These are phyloP conservation scores for Platygyra sinensis DNA, from an alignment of 64 coral and sea anemone species.

Conservation along the genomic window DNA sequence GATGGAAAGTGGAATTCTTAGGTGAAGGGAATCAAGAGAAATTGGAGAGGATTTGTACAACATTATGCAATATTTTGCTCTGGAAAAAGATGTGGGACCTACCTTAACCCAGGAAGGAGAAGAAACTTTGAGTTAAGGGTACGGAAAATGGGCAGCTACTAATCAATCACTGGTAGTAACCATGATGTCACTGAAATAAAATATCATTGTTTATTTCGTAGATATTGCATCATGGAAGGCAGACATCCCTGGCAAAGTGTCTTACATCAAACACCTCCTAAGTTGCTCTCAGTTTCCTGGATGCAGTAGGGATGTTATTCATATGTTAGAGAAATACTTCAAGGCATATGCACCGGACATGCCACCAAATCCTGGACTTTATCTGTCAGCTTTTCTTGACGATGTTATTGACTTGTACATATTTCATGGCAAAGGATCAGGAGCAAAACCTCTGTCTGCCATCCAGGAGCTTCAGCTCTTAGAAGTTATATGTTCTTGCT, in stretches of 20 bases:
- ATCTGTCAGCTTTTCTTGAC: slow-evolving; percentile 78
- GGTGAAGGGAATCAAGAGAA: too few species aligned
- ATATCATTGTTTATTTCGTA: slow-evolving; percentile 9
- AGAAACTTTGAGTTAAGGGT: too few species aligned
- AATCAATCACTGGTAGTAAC: too few species aligned
- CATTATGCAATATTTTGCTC: too few species aligned
- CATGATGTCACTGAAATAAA: not conserved
- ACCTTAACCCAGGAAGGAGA: too few species aligned
- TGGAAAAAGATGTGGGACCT: too few species aligned
- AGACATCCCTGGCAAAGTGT: slow-evolving; percentile 81
- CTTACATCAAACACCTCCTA: slow-evolving; percentile 66
- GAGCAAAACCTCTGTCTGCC: slow-evolving; percentile 52
- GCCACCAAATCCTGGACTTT: slow-evolving; percentile 73
- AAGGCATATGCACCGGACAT: slow-evolving; percentile 55
- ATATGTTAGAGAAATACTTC: slow-evolving; percentile 70
- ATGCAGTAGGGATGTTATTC: slow-evolving; percentile 68
- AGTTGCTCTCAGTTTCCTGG: slow-evolving; percentile 70
- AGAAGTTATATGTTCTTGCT: slow-evolving; percentile 68
- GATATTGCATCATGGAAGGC: slow-evolving; percentile 83
- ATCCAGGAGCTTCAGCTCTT: slow-evolving; percentile 83
- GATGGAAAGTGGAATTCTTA: too few species aligned
- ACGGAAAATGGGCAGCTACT: too few species aligned
- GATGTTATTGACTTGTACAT: slow-evolving; percentile 83
- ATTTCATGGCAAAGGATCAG: slow-evolving; percentile 44
- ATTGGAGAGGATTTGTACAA: too few species aligned